These are phyloP conservation scores for Phaedon cochleariae DNA, from an alignment of 2,888 invertebrate genomes.

Conservation along the genomic window DNA sequence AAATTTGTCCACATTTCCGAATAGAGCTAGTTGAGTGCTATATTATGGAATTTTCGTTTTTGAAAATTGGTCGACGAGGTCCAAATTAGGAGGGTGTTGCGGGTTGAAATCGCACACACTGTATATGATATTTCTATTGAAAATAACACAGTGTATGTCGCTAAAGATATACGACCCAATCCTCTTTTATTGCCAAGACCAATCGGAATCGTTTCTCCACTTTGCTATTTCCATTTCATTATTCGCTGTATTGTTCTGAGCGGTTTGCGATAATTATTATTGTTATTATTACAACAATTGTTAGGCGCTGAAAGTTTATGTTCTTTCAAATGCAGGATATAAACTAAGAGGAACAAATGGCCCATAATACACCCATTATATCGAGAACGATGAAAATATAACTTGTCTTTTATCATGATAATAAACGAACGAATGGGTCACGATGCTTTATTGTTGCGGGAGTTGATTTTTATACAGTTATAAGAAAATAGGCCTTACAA, in stretches of 20 bases:
- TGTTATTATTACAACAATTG: neutral
- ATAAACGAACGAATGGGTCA: neutral
- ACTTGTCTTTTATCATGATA: constrained; percentile 2
- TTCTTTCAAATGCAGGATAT: neutral
- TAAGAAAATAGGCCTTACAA: neutral
- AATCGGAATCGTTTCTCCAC: neutral
- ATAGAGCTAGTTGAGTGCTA: too few relatives aligned
- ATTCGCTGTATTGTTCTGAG: neutral
- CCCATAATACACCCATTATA: constrained; percentile 10
- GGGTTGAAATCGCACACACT: too few relatives aligned
- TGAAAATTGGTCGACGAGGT: too few relatives aligned
- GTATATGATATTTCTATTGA: too few relatives aligned
- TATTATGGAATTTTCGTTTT: too few relatives aligned
- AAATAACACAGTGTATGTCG: neutral
- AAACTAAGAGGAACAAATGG: constrained; percentile 6
- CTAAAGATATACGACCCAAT: neutral
- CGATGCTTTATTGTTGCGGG: neutral
- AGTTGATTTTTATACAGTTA: neutral
- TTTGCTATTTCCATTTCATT: neutral
- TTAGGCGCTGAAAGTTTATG: neutral
- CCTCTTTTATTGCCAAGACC: neutral
- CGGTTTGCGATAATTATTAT: neutral
- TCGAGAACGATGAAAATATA: constrained; percentile 2
- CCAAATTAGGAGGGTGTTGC: too few relatives aligned
- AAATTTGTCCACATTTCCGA: too few relatives aligned